Conservation (phyloP, 1,140 invertebrate genomes). For the Penaeus indicus region DNA sequence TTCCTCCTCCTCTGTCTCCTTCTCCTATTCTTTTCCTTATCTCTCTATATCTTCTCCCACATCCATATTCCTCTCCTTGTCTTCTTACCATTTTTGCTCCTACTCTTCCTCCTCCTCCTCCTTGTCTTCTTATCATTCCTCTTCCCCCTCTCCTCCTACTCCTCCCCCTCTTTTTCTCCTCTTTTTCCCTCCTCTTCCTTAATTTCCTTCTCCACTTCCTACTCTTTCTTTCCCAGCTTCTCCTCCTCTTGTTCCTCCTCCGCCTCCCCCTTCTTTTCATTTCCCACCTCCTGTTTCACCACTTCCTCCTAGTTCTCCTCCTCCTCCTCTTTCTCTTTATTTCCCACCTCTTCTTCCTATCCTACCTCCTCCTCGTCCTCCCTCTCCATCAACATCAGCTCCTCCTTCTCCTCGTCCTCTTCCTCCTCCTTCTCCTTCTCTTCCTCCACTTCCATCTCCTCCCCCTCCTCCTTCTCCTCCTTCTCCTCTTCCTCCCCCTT, state of each 20-base stretch:
- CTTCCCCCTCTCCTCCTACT: not conserved
- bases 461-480: too few species aligned
- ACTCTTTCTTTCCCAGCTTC: not conserved
- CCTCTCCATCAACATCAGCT: not conserved
- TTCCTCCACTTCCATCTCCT: not conserved
- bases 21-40: not conserved
- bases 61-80: not conserved
- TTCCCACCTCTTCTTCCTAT: not conserved
- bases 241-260: not conserved
- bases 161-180: not conserved
- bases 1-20: too few species aligned
- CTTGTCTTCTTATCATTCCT: slow-evolving; percentile 3
- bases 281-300: not conserved
- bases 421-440: not conserved
- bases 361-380: not conserved
- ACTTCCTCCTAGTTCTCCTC: not conserved
- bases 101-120: slow-evolving; percentile 13
- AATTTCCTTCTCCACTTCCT: not conserved
- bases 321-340: not conserved
- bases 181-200: slow-evolving; percentile 2
- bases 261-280: not conserved
- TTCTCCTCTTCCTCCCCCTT: not conserved
- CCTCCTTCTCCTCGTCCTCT: not conserved
- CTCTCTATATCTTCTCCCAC: not conserved
- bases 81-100: slow-evolving; percentile 2